Conservation (phyloP, 2,888 invertebrate species). For the Xestia ashworthii region DNA sequence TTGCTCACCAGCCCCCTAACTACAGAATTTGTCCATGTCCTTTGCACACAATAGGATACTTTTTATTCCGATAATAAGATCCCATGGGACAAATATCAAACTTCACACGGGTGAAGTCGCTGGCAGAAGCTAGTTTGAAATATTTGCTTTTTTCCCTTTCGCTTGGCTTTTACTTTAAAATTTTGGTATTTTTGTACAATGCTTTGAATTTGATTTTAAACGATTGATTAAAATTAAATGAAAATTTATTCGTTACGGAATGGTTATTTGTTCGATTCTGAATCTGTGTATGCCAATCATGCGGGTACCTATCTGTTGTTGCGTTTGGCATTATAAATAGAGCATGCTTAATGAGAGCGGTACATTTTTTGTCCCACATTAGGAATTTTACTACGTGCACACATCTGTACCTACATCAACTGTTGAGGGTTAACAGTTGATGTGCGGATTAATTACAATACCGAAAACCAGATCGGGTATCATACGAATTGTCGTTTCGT, state of each 20-base stretch:
- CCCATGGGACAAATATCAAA: too few relatives aligned
- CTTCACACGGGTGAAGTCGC: too few relatives aligned
- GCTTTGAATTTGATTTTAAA: too few relatives aligned
- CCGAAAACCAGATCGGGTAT: conserved; percentile 27
- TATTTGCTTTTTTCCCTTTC: background rate
- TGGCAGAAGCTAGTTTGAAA: too few relatives aligned
- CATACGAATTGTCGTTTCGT: conserved; percentile 20
- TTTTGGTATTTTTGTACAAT: background rate
- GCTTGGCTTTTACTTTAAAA: background rate
- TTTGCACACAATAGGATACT: too few relatives aligned
- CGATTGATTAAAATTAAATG: background rate
- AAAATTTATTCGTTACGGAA: background rate
- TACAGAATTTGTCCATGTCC: too few relatives aligned
- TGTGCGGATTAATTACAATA: background rate
- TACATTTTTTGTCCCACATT: background rate
- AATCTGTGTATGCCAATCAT: background rate
- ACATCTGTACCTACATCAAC: background rate
- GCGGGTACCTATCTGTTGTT: background rate
- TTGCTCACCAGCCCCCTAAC: too few relatives aligned
- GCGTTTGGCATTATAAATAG: background rate
- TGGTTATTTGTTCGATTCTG: background rate
- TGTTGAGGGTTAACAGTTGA: background rate
- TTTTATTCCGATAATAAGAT: too few relatives aligned
- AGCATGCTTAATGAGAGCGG: background rate
- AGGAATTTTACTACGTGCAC: background rate